These are phyloP conservation scores for Raphicerus campestris DNA, from an alignment of 2,113 vertebrate genomes.

Conservation along the genomic window DNA sequence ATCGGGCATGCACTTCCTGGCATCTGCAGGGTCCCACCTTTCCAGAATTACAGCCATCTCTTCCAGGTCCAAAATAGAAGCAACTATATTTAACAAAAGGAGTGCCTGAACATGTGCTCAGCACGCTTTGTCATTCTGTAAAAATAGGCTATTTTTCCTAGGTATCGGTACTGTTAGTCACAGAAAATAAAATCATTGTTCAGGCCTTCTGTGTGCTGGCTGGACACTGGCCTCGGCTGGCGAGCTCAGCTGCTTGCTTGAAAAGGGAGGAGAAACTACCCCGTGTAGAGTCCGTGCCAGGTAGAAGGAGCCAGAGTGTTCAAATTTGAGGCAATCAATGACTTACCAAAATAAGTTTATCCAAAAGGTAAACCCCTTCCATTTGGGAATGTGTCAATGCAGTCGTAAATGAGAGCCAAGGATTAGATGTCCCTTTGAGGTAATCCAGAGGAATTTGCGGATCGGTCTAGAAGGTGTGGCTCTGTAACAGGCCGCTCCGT, in stretches of 20 bases:
- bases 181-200: conserved; percentile 60
- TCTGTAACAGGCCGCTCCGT: neutral
- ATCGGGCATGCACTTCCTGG: conserved; percentile 18
- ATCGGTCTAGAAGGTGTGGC: neutral
- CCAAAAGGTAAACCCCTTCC: neutral
- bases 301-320: neutral
- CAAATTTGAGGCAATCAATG: neutral
- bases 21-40: conserved; percentile 46
- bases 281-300: neutral
- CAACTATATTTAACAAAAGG: conserved; percentile 68
- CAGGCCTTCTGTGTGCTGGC: neutral
- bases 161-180: conserved; percentile 38
- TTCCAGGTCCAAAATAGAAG: conserved; percentile 67
- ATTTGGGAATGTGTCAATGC: neutral
- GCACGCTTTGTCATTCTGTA: conserved; percentile 51
- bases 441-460: neutral
- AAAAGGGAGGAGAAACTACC: neutral
- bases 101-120: conserved; percentile 44
- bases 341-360: conserved; percentile 29
- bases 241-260: neutral
- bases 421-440: neutral
- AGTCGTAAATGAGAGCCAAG: neutral
- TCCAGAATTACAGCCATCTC: conserved; percentile 60
- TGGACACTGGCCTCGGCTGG: neutral
- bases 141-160: conserved; percentile 66